Percentiles rank a stretch among this genome's conserved stretches.
phyloP scores from a whole-genome alignment of 2,888 invertebrate species.

The Dusona sp. region DNA sequence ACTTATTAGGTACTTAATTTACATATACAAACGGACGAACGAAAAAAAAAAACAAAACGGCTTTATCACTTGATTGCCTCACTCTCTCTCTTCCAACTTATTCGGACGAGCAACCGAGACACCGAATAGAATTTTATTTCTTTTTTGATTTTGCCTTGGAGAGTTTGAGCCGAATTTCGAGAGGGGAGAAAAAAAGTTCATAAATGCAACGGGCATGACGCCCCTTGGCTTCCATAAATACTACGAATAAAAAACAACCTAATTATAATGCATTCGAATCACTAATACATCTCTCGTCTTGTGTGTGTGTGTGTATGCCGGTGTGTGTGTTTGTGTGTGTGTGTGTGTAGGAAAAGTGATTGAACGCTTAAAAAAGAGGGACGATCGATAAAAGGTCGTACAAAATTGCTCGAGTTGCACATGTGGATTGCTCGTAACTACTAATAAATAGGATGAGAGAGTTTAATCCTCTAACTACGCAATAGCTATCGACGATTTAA shows the following conservation, averaged over 20 bases:
- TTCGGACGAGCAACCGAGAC: constrained; percentile 25
- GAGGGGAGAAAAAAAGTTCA: constrained; percentile 7
- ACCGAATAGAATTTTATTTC: constrained; percentile 48
- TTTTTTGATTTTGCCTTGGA: constrained; percentile 24
- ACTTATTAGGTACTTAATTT: constrained; percentile 72
- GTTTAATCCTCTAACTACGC: constrained; percentile 72
- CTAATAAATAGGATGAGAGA: constrained; percentile 77
- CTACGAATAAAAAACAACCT: constrained; percentile 12
- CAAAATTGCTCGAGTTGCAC: constrained; percentile 81
- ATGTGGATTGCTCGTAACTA: constrained; percentile 78
- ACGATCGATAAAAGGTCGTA: constrained; percentile 81
- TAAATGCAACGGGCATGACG: constrained; percentile 55
- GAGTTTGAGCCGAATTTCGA: constrained; percentile 27
- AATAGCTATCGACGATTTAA: constrained; percentile 66
- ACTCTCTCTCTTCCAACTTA: constrained; percentile 48
- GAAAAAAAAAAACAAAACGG: constrained; percentile 44
- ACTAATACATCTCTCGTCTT: constrained; percentile 51
- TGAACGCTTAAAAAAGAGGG: constrained; percentile 68
- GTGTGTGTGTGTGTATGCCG: background rate
- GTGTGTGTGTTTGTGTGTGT: background rate
- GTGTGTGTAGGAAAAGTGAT: constrained; percentile 4
- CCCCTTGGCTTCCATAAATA: constrained; percentile 7
- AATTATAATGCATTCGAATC: constrained; percentile 42
- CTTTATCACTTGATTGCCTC: constrained; percentile 62
- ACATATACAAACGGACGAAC: constrained; percentile 67